A percentile compares a stretch with the other conserved stretches of the same genome.
Conservation (phyloP, 2,888 invertebrate genomes). For the Furcula furcula region DNA sequence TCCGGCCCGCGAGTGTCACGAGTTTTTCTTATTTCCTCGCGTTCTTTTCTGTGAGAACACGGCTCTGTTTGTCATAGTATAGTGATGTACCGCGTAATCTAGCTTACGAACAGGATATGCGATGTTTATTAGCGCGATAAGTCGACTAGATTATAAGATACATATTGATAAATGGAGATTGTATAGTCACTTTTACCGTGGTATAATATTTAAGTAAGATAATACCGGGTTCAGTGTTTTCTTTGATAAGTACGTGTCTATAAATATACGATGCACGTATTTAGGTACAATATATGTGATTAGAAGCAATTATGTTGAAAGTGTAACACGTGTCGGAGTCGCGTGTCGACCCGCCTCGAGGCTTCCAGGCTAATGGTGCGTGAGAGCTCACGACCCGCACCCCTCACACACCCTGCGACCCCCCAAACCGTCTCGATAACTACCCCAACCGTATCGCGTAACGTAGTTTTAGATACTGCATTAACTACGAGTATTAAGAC, state of each 20-base stretch:
- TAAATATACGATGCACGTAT: slow-evolving; percentile 13
- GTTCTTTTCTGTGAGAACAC: slow-evolving; percentile 28
- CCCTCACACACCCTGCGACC: slow-evolving; percentile 28
- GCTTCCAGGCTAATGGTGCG: slow-evolving; percentile 73
- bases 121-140: slow-evolving; percentile 6
- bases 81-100: slow-evolving; percentile 7
- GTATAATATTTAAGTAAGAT: slow-evolving; percentile 6
- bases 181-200: slow-evolving; percentile 11
- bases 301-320: slow-evolving; percentile 76
- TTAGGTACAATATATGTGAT: slow-evolving; percentile 52
- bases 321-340: slow-evolving; percentile 72
- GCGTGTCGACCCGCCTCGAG: slow-evolving; percentile 62
- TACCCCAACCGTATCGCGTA: slow-evolving; percentile 55
- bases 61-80: slow-evolving; percentile 12
- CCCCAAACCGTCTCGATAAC: slow-evolving; percentile 42
- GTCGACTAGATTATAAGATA: slow-evolving; percentile 3
- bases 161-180: slow-evolving; percentile 6
- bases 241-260: slow-evolving; percentile 6
- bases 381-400: slow-evolving; percentile 38
- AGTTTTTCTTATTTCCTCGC: slow-evolving; percentile 50
- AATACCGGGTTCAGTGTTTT: slow-evolving; percentile 9
- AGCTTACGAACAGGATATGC: slow-evolving; percentile 7
- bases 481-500: too few species aligned
- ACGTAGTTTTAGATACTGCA: slow-evolving; percentile 5
- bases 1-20: slow-evolving; percentile 55